These are phyloP conservation scores for Podotricha telesiphe DNA, from an alignment of 2,888 invertebrate genomes.

Conservation along the genomic window DNA sequence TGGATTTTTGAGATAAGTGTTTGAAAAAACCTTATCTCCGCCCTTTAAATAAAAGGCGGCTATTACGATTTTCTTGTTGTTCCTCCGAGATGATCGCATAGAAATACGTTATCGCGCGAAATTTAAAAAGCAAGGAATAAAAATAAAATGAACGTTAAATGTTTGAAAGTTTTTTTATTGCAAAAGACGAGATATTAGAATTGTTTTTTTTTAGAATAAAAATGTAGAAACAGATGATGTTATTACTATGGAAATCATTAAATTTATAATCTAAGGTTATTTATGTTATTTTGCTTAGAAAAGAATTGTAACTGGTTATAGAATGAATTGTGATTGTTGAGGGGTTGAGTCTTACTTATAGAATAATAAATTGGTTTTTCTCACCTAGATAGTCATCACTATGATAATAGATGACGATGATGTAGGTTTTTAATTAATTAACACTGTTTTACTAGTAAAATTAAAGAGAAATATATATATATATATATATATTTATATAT, in stretches of 20 bases:
- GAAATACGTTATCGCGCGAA: slow-evolving; percentile 17
- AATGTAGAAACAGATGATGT: not conserved
- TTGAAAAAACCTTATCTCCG: slow-evolving; percentile 2
- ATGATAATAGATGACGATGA: too few species aligned
- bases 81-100: slow-evolving; percentile 16
- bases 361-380: too few species aligned
- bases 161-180: slow-evolving; percentile 21
- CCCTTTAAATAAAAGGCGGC: slow-evolving; percentile 11
- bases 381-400: too few species aligned
- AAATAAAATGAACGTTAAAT: slow-evolving; percentile 14
- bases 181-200: slow-evolving; percentile 21
- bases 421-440: too few species aligned
- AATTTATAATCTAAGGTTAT: not conserved
- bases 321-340: too few species aligned
- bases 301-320: too few species aligned
- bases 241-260: slow-evolving; percentile 13
- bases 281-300: not conserved
- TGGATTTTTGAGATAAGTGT: too few species aligned
- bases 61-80: slow-evolving; percentile 9
- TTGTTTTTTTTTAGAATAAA: slow-evolving; percentile 22
- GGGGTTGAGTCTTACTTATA: too few species aligned
- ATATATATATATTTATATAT: too few species aligned
- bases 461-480: too few species aligned
- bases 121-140: slow-evolving; percentile 11
- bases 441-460: too few species aligned